phyloP scores from a whole-genome alignment of 2,113 vertebrate genomes.

The Xenopus laevis region DNA sequence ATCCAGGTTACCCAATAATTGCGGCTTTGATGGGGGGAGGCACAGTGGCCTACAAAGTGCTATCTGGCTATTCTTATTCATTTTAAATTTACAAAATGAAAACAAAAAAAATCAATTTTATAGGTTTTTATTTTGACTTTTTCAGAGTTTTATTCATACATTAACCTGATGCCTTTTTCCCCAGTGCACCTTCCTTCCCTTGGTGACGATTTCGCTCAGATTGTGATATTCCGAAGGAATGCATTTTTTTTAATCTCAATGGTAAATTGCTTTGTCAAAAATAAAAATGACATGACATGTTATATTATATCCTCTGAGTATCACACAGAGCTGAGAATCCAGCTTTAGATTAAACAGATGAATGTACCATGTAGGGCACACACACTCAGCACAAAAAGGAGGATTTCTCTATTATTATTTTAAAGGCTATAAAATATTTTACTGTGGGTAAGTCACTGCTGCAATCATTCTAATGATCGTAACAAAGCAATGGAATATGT shows the following conservation, averaged over 20 bases:
- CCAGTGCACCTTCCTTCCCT: background rate
- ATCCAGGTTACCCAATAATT: slow-evolving; percentile 26
- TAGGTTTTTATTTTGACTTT: slow-evolving; percentile 24
- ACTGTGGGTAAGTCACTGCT: too few species aligned
- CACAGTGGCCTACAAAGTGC: background rate
- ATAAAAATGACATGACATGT: slow-evolving; percentile 12
- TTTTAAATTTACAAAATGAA: slow-evolving; percentile 15
- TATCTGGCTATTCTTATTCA: background rate
- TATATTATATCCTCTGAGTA: background rate
- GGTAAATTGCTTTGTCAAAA: slow-evolving; percentile 11
- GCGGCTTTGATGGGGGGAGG: background rate
- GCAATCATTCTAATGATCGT: too few species aligned
- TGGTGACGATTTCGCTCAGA: background rate
- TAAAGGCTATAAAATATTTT: too few species aligned
- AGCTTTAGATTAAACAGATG: slow-evolving; percentile 1
- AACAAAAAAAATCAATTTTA: slow-evolving; percentile 11
- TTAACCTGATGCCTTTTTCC: slow-evolving; percentile 11
- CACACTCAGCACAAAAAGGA: background rate
- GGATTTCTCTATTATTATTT: too few species aligned
- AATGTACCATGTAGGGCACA: background rate
- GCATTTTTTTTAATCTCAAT: slow-evolving; percentile 3
- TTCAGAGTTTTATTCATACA: slow-evolving; percentile 13
- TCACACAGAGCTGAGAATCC: slow-evolving; percentile 1
- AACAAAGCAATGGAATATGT: too few species aligned
- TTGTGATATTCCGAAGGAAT: background rate